phyloP scores from a whole-genome alignment of 64 coral and sea anemone genomes.

The Montipora cactus region DNA sequence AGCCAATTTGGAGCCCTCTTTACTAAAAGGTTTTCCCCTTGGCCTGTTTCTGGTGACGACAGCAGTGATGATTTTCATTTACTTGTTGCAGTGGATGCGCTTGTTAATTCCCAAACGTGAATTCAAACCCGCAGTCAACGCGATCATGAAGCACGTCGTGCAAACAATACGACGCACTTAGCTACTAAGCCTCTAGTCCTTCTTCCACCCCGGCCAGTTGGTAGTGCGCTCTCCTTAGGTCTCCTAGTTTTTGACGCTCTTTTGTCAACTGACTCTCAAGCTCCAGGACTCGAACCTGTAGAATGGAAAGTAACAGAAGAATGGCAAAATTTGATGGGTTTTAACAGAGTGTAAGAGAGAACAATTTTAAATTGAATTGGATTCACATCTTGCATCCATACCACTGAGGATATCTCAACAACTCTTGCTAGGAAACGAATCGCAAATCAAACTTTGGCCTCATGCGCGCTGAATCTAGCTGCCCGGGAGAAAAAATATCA shows the following conservation, averaged over 20 bases:
- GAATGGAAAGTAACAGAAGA: neutral
- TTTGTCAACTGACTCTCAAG: conserved; percentile 89
- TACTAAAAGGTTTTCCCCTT: neutral
- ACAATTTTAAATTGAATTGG: no score
- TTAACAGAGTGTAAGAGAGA: no score
- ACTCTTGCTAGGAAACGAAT: no score
- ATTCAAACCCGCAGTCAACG: neutral
- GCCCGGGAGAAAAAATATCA: no score
- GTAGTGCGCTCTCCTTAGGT: conserved; percentile 90
- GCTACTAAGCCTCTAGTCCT: conserved; percentile 18
- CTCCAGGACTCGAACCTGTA: conserved; percentile 89
- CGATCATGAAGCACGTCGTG: neutral
- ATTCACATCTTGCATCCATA: no score
- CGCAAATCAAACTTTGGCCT: no score
- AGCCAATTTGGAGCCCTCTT: neutral
- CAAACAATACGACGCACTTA: neutral
- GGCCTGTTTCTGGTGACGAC: neutral
- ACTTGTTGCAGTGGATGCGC: neutral
- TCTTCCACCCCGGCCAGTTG: conserved; percentile 95
- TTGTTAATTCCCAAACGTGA: neutral
- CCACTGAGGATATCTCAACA: no score
- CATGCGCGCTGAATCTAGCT: no score
- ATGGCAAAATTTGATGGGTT: neutral
- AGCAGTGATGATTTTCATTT: neutral
- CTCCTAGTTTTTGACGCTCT: conserved; percentile 93